Conservation (phyloP, 2,797 vertebrate species). For the Thamnophis elegans region DNA sequence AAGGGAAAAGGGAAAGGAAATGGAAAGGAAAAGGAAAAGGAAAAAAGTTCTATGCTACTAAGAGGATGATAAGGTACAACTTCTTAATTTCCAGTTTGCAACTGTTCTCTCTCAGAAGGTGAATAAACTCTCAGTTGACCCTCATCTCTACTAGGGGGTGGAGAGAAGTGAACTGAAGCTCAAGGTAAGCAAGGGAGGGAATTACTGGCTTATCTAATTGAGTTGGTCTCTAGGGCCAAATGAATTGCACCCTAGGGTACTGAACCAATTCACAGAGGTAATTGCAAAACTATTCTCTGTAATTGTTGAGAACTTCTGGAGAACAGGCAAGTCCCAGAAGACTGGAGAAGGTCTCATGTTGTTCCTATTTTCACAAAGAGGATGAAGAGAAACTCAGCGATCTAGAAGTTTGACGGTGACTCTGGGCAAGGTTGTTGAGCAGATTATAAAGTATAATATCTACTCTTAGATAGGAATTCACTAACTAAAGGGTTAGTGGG, state of each 20-base stretch:
- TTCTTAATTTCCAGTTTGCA: not conserved
- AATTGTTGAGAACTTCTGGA: not conserved
- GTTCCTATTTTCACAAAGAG: not conserved
- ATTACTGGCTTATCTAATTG: not conserved
- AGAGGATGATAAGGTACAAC: not conserved
- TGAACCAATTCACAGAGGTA: not conserved
- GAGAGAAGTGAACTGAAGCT: not conserved
- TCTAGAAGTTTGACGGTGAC: not conserved
- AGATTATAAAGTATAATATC: not conserved
- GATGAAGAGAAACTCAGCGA: not conserved
- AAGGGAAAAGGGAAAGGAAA: not conserved
- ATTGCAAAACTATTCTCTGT: not conserved
- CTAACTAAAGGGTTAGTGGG: not conserved
- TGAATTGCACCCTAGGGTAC: not conserved
- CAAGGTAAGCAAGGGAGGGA: not conserved
- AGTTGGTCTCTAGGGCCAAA: not conserved
- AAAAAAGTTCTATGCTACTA: not conserved
- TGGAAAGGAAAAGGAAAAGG: too few relatives aligned
- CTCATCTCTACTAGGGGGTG: not conserved
- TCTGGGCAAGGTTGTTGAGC: not conserved
- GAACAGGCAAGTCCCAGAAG: not conserved
- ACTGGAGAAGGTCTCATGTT: not conserved
- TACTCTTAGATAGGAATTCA: not conserved
- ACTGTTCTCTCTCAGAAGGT: not conserved
- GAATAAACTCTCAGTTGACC: not conserved